Conservation (phyloP, 1,140 invertebrate species). For the Drosophila takahashii region DNA sequence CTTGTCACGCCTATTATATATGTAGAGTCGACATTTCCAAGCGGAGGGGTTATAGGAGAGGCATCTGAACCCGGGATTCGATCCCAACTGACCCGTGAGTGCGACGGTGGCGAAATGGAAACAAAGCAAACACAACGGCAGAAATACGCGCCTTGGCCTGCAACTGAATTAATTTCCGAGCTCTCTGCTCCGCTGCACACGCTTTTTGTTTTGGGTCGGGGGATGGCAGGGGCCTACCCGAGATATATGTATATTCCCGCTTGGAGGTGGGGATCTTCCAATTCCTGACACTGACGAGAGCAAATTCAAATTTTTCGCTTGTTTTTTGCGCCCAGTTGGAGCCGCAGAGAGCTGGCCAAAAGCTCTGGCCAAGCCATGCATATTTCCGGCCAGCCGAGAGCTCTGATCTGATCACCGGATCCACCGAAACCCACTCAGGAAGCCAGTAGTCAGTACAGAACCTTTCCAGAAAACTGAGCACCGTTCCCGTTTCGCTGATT, state of each 20-base stretch:
- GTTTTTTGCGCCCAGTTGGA: slow-evolving; percentile 56
- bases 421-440: neutral
- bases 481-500: slow-evolving; percentile 63
- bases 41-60: slow-evolving; percentile 53
- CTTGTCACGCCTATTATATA: slow-evolving; percentile 81
- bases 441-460: neutral
- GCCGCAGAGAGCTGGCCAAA: slow-evolving; percentile 73
- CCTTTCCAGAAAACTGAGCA: slow-evolving; percentile 15
- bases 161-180: slow-evolving; percentile 71
- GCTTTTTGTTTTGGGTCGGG: neutral
- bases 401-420: slow-evolving; percentile 33
- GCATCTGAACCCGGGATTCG: slow-evolving; percentile 72
- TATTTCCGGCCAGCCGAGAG: slow-evolving; percentile 64
- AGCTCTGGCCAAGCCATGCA: slow-evolving; percentile 67
- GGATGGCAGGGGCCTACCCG: neutral
- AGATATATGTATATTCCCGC: neutral
- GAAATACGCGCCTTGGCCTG: slow-evolving; percentile 56
- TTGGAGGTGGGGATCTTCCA: slow-evolving; percentile 24
- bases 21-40: slow-evolving; percentile 1
- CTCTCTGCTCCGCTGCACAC: slow-evolving; percentile 72
- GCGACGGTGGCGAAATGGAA: slow-evolving; percentile 68
- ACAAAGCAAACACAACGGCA: slow-evolving; percentile 78
- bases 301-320: slow-evolving; percentile 70
- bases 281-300: slow-evolving; percentile 67
- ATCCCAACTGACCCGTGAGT: slow-evolving; percentile 63